Evolutionary conservation across 2,797 vertebrate genomes (phyloP), one percentile per base, ranked within the genome.

Genomic region (Ibycter americanus): DNA sequence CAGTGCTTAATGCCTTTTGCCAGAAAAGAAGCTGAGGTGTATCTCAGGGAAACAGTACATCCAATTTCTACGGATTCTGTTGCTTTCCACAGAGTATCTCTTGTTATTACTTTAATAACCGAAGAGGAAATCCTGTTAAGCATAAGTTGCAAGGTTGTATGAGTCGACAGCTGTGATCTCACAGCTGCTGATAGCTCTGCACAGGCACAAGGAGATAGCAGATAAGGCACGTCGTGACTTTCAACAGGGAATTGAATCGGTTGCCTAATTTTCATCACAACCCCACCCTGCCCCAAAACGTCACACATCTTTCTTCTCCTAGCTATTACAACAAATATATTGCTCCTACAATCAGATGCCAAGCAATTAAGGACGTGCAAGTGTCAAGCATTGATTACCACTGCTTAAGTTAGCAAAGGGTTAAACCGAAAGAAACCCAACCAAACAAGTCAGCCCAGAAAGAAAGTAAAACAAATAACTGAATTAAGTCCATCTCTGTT

Each of bases 91-190:
- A 19, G 52, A 77, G 52, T n/a, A 74, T 23, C 55, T 74, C 84
- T 55, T 80, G 78, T 80, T 96, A 80, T 87, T 93, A 65, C 76
- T 89, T 89, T 71, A 94, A 93, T 91, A 97, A 93, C 71, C 0
- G 6, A 91, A 58, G 66, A 95, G 96, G 93, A 96, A 96, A 91
- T 95, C 87, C 82, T 91, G 87, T 83, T 96, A 95, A 85, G 93
- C 82, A 27, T 71, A 74, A 92, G 72, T 89, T 55, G 31, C 38
- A 66, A 78, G 87, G 68, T 49, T 81, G 68, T 31, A 8, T 17
- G 65, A 70, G 71, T 49, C 93, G 94, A 62, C 74, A 92, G 89
- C 82, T 78, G 78, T 91, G 96, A 77, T 87, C 80, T 77, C 89
- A 77, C 78, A 89, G 71, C 90, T 85, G 90, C 13, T 90, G 95